Evolutionary conservation across 2,113 vertebrate genomes (phyloP).

Genomic region (Apteryx owenii): DNA sequence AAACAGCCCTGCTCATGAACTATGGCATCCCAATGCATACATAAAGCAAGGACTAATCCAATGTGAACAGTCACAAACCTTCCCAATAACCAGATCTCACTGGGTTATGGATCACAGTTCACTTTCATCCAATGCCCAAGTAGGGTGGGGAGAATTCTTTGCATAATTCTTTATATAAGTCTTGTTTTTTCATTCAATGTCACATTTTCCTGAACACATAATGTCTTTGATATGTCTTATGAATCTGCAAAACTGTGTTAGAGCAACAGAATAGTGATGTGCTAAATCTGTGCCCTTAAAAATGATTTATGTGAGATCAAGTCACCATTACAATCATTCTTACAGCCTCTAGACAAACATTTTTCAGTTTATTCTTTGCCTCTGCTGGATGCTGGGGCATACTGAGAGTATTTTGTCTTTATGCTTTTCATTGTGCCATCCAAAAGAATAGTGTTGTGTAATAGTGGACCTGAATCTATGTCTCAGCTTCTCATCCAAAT

Average conservation of each 20-base stretch:
- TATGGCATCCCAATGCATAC: rapidly evolving
- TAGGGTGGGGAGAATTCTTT: neutral
- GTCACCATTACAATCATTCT: neutral
- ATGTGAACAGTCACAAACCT: neutral
- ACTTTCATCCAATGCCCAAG: neutral
- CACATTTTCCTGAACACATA: neutral
- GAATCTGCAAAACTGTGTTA: neutral
- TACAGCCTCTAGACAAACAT: neutral
- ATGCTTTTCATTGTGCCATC: neutral
- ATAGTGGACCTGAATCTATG: neutral
- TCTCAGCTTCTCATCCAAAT: neutral
- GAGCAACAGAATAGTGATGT: neutral
- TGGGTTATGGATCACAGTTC: rapidly evolving
- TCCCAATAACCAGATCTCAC: neutral
- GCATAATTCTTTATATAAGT: neutral
- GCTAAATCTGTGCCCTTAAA: neutral
- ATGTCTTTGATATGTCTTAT: neutral
- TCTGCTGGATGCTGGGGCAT: neutral
- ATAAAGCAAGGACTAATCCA: neutral
- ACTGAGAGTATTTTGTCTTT: neutral
- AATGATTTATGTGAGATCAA: neutral
- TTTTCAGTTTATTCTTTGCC: neutral
- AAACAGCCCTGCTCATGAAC: neutral
- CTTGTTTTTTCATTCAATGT: neutral
- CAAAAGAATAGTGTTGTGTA: neutral